Evolutionary conservation across 2,113 vertebrate genomes (phyloP), one percentile per base, ranked within the genome.

Genomic region (Dryoscopus gambensis): DNA sequence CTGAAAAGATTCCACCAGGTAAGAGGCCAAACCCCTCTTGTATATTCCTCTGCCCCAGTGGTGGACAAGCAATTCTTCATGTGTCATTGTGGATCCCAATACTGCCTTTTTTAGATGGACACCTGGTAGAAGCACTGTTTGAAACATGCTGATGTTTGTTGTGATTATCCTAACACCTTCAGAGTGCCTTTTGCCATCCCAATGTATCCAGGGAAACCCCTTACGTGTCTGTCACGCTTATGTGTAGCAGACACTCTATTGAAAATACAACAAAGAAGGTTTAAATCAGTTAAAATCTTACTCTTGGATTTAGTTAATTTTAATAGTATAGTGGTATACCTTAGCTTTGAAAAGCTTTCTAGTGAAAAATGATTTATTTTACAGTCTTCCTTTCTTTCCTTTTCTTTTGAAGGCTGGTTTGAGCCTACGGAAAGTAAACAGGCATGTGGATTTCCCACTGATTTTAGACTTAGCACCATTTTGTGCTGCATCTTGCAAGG

Each of bases 1-100:
- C 98, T 99, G 52, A 99, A 99, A 98, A 99, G 99, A 92, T 99
- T 99, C 95, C 99, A 99, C 95, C 99, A 99, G 99, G 99, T 98
- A 98, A 98, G 95, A 96, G 57, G 49, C 22, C 56, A 23, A 12
- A 92, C 53, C 4, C n/a, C 9, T 52, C 18, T 39, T 71, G 18
- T 24, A 9, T 75, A 31, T 65, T 94, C 44, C 47, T 81, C 39
- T 65, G 35, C 55, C 18, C 14, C 22, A 6, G 15, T 27, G 37
- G 22, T 55, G 39, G 24, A 39, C 40, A 35, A 53, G 35, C 46
- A 76, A 0, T 79, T 85, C 27, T 70, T 68, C 27, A 44, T 40
- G 53, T 69, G 53, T 42, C 8, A 3, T 7, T 19, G 31, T 82
- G 49, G 62, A 24, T 44, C 20, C 17, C 1, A 7, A 1, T 53